Evolutionary conservation across 2,797 vertebrate species (phyloP).

Genomic region (Holocentrus rufus): DNA sequence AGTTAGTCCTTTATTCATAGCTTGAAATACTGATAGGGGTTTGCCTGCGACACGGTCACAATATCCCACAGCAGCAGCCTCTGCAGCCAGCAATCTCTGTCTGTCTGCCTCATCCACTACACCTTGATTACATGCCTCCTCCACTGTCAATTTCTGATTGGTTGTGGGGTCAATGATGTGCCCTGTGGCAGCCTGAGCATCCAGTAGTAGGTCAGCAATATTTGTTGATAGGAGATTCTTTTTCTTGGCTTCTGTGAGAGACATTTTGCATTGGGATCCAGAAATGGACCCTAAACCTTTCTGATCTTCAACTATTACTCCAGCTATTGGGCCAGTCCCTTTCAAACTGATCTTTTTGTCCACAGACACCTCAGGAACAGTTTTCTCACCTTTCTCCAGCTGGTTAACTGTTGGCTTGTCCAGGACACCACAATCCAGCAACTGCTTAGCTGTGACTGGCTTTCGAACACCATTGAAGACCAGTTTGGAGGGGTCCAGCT

Average conservation of each 20-base stretch:
- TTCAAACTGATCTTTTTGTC: too few species aligned
- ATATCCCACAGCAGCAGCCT: not conserved
- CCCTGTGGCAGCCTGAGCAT: slow-evolving; percentile 86
- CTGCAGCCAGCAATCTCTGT: slow-evolving; percentile 73
- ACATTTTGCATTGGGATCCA: slow-evolving; percentile 81
- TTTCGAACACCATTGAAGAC: slow-evolving; percentile 64
- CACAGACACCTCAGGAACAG: slow-evolving; percentile 8
- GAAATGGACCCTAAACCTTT: not conserved
- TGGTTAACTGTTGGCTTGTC: slow-evolving; percentile 12
- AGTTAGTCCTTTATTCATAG: slow-evolving; percentile 89
- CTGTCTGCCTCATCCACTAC: slow-evolving; percentile 57
- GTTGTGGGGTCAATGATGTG: slow-evolving; percentile 82
- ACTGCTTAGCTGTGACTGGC: slow-evolving; percentile 84
- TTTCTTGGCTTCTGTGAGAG: slow-evolving; percentile 83
- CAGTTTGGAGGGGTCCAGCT: slow-evolving; percentile 23
- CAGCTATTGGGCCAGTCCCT: too few species aligned
- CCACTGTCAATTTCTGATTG: slow-evolving; percentile 68
- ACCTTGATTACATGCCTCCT: slow-evolving; percentile 4
- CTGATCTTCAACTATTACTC: slow-evolving; percentile 81
- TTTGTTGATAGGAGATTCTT: slow-evolving; percentile 81
- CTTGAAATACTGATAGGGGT: slow-evolving; percentile 87
- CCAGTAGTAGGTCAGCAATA: slow-evolving; percentile 68
- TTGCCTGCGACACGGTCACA: not conserved
- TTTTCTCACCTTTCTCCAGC: slow-evolving; percentile 12
- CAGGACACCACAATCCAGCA: slow-evolving; percentile 20